These are phyloP conservation scores for Mongoloraphidia duomilia DNA, from an alignment of 2,888 invertebrate species.

Conservation along the genomic window DNA sequence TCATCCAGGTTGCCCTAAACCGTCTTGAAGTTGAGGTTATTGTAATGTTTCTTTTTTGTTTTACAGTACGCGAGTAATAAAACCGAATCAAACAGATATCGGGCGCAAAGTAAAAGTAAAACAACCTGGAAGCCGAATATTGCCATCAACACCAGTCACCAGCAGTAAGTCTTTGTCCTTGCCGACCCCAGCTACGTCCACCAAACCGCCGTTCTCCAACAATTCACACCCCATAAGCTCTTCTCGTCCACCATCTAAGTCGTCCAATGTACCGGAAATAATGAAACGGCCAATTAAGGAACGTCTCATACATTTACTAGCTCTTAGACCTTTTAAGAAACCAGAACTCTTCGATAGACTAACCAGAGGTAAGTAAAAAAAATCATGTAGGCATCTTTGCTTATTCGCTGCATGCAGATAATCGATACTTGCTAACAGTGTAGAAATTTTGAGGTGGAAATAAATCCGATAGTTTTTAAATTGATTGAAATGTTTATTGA, in stretches of 20 bases:
- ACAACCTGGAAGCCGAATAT: constrained; percentile 19
- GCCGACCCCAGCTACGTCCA: constrained; percentile 9
- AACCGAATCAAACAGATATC: constrained; percentile 79
- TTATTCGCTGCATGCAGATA: not conserved
- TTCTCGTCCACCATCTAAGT: constrained; percentile 31
- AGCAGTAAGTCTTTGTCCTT: not conserved
- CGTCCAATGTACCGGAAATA: constrained; percentile 44
- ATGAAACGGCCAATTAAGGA: constrained; percentile 67
- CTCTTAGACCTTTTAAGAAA: constrained; percentile 85
- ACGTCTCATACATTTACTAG: constrained; percentile 86
- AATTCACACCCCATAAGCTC: constrained; percentile 27
- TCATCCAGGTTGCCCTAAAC: too few species aligned
- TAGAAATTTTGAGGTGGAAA: too few species aligned
- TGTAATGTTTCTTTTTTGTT: constrained; percentile 11
- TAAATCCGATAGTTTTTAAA: too few species aligned
- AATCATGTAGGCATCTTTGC: not conserved
- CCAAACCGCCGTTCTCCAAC: constrained; percentile 18
- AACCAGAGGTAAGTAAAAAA: constrained; percentile 49
- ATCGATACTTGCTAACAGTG: too few species aligned
- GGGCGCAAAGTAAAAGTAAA: constrained; percentile 77
- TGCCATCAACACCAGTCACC: not conserved
- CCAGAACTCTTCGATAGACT: constrained; percentile 75
- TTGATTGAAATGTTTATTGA: too few species aligned
- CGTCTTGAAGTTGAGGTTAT: not conserved
- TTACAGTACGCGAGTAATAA: constrained; percentile 82